Percentiles rank a stretch among this genome's conserved stretches.
These are phyloP conservation scores for Lydus trimaculatus DNA, from an alignment of 2,888 invertebrate species.

Conservation along the genomic window DNA sequence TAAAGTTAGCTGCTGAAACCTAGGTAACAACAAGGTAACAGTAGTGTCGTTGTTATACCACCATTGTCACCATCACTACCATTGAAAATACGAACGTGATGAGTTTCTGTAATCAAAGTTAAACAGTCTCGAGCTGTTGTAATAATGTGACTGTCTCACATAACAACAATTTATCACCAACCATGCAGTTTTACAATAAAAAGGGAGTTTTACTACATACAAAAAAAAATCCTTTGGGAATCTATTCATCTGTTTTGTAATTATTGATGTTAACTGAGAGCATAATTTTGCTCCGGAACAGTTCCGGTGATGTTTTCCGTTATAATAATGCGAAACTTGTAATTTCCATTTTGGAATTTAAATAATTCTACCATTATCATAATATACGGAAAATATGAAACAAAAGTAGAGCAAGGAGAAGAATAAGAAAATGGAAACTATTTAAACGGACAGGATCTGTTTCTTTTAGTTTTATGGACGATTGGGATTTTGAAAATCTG, in stretches of 20 bases:
- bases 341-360: constrained; percentile 26
- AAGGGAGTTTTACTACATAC: background rate
- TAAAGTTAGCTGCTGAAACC: background rate
- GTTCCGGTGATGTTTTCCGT: constrained; percentile 20
- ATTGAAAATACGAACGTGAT: background rate
- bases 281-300: constrained; percentile 31
- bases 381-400: constrained; percentile 14
- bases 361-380: background rate
- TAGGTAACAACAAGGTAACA: background rate
- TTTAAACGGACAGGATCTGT: constrained; percentile 23
- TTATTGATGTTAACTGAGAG: constrained; percentile 38
- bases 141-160: constrained; percentile 16
- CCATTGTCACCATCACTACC: background rate
- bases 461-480: constrained; percentile 42
- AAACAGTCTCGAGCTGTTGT: background rate
- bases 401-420: constrained; percentile 1
- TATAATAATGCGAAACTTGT: constrained; percentile 16
- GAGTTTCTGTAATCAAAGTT: constrained; percentile 5
- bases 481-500: constrained; percentile 41
- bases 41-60: background rate
- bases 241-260: constrained; percentile 22
- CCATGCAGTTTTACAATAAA: background rate
- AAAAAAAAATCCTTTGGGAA: constrained; percentile 22
- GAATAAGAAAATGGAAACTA: constrained; percentile 23
- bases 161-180: constrained; percentile 28